Conservation (phyloP, 2,888 invertebrate genomes). For the Catocala sponsa region DNA sequence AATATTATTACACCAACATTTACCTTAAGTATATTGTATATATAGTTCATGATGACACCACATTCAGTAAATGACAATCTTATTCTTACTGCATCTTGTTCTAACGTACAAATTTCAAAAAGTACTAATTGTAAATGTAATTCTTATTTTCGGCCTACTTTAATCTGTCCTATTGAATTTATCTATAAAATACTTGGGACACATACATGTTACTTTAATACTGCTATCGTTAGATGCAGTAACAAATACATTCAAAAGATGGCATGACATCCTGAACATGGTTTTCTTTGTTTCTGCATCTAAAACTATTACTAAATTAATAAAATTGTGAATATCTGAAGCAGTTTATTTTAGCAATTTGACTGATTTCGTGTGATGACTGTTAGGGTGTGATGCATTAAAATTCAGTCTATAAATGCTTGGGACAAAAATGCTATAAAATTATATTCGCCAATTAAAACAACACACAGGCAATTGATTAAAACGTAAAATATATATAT, state of each 20-base stretch:
- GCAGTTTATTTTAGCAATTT: slow-evolving; percentile 48
- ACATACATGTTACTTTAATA: slow-evolving; percentile 71
- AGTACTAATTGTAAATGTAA: slow-evolving; percentile 58
- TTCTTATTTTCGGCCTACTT: slow-evolving; percentile 58
- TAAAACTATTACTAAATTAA: slow-evolving; percentile 60
- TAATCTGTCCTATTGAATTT: slow-evolving; percentile 67
- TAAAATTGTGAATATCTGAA: slow-evolving; percentile 58
- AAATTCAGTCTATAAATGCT: slow-evolving; percentile 71
- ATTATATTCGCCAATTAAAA: slow-evolving; percentile 58
- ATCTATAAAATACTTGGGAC: slow-evolving; percentile 72
- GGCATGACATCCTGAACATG: slow-evolving; percentile 37
- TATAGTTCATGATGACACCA: slow-evolving; percentile 32
- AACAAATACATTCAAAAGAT: slow-evolving; percentile 51
- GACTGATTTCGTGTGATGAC: slow-evolving; percentile 73
- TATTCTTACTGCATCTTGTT: slow-evolving; percentile 50
- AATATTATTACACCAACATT: slow-evolving; percentile 40
- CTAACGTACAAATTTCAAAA: slow-evolving; percentile 66
- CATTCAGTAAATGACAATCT: slow-evolving; percentile 26
- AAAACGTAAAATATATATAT: slow-evolving; percentile 50
- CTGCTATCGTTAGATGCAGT: slow-evolving; percentile 77
- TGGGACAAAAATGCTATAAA: slow-evolving; percentile 59
- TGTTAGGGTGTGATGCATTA: slow-evolving; percentile 73
- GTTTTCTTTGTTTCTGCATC: slow-evolving; percentile 61
- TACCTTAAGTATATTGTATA: slow-evolving; percentile 47
- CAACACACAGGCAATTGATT: slow-evolving; percentile 51